Evolutionary conservation across 2,888 invertebrate species (phyloP).

Genomic region (Geophilus truncorum): DNA sequence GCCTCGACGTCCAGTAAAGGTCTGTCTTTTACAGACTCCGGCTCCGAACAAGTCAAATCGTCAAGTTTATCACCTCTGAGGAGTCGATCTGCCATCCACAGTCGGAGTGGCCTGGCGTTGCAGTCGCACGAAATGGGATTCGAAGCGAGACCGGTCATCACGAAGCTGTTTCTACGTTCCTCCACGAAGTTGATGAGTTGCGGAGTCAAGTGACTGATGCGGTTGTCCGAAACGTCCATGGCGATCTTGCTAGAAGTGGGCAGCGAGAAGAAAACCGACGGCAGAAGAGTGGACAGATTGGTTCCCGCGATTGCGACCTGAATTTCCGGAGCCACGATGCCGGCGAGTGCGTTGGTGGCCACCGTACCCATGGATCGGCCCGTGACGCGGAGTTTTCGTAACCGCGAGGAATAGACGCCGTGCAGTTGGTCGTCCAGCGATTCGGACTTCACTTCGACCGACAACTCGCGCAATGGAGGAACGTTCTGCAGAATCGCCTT

Average conservation of each 20-base stretch:
- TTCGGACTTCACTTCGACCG: constrained; percentile 80
- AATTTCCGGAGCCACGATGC: constrained; percentile 60
- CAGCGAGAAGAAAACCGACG: constrained; percentile 77
- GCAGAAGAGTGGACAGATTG: constrained; percentile 69
- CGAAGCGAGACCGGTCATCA: constrained; percentile 65
- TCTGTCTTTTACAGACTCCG: constrained; percentile 64
- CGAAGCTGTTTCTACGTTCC: constrained; percentile 69
- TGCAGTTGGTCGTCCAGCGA: constrained; percentile 66
- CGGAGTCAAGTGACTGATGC: constrained; percentile 67
- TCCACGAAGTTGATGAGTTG: constrained; percentile 75
- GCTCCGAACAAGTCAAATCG: constrained; percentile 62
- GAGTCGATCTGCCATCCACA: constrained; percentile 58
- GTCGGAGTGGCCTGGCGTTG: constrained; percentile 68
- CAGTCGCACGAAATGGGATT: constrained; percentile 85
- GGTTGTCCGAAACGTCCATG: constrained; percentile 72
- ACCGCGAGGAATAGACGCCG: constrained; percentile 69
- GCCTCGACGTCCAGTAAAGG: constrained; percentile 70
- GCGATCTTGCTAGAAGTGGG: constrained; percentile 76
- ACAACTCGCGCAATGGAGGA: constrained; percentile 66
- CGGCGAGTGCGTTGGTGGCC: constrained; percentile 76
- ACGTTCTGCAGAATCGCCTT: constrained; percentile 73
- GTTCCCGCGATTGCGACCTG: constrained; percentile 73
- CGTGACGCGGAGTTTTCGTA: constrained; percentile 66
- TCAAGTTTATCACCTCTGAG: constrained; percentile 31
- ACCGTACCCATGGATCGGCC: constrained; percentile 70